Conservation (phyloP, 2,797 vertebrate genomes). For the Manis javanica region DNA sequence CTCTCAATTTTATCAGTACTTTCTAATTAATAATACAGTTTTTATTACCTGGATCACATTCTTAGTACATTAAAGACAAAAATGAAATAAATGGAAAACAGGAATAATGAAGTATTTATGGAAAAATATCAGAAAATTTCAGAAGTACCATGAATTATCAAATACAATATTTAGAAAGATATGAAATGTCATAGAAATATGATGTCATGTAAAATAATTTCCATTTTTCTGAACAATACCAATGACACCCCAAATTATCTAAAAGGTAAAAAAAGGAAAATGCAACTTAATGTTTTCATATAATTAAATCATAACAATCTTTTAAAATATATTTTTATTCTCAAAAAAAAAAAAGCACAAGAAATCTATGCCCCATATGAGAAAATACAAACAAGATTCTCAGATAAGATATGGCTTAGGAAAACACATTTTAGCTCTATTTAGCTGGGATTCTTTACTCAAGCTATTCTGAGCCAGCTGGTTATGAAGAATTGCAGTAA, state of each 20-base stretch:
- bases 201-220: background rate
- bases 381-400: background rate
- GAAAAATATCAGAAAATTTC: background rate
- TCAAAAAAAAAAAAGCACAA: background rate
- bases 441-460: background rate
- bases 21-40: background rate
- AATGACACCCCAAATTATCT: background rate
- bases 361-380: background rate
- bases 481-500: background rate
- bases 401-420: background rate
- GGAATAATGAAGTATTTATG: background rate
- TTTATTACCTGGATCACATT: background rate
- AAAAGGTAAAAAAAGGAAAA: background rate
- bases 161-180: slow-evolving; percentile 12
- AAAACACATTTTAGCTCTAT: background rate
- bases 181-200: background rate
- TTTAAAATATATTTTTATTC: slow-evolving; percentile 43
- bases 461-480: background rate
- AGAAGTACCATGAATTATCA: background rate
- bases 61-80: background rate
- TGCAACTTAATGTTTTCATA: background rate
- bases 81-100: background rate
- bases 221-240: background rate
- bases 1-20: background rate
- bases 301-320: background rate